A percentile compares a stretch with the other conserved stretches of the same genome.
Evolutionary conservation across 2,888 invertebrate genomes (phyloP).

Genomic region (Dryomyza anilis): DNA sequence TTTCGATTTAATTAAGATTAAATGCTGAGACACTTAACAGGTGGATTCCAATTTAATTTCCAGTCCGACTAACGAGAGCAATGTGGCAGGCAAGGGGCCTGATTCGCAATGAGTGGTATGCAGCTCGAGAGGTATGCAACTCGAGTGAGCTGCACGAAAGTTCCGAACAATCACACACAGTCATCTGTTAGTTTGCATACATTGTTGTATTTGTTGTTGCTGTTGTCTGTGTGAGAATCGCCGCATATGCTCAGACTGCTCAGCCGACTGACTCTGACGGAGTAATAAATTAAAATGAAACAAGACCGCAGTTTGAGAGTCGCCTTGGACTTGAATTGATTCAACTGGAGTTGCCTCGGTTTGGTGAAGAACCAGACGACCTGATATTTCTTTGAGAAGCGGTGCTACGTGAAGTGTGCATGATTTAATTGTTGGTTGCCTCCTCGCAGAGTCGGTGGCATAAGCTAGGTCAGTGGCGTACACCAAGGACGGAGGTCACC

Average conservation of each 20-base stretch:
- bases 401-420: conserved; percentile 10
- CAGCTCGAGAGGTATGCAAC: too few relatives aligned
- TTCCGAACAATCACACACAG: neutral
- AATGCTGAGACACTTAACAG: conserved; percentile 43
- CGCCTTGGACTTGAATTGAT: neutral
- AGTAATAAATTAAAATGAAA: conserved; percentile 42
- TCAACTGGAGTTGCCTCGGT: neutral
- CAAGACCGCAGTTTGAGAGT: conserved; percentile 32
- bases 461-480: too few relatives aligned
- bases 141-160: too few relatives aligned
- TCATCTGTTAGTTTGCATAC: neutral
- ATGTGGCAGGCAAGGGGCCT: too few relatives aligned
- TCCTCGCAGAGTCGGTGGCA: neutral
- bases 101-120: too few relatives aligned
- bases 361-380: neutral
- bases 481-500: too few relatives aligned
- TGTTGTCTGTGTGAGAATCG: neutral
- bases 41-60: conserved; percentile 43
- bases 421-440: conserved; percentile 21
- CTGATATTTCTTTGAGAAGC: conserved; percentile 5
- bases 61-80: conserved; percentile 29
- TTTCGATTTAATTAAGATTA: conserved; percentile 47
- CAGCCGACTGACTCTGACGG: conserved; percentile 4
- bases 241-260: conserved; percentile 14
- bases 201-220: neutral